phyloP scores from a whole-genome alignment of 2,797 vertebrate genomes.

The Philypnodon macrostomus region DNA sequence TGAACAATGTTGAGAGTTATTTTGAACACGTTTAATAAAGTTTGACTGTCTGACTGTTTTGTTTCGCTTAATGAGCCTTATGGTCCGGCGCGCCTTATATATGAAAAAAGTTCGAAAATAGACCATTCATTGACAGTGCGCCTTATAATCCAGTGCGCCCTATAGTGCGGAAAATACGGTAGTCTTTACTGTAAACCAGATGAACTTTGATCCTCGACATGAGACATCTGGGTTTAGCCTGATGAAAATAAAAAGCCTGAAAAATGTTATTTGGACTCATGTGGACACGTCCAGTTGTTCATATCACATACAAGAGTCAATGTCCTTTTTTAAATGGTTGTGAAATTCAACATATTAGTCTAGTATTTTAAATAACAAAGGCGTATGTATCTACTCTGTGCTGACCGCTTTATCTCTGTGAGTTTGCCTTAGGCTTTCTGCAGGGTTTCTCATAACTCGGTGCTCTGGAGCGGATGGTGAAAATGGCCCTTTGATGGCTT shows the following conservation, averaged over 20 bases:
- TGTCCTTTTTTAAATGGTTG: slow-evolving; percentile 1
- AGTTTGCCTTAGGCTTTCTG: slow-evolving; percentile 21
- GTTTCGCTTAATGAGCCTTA: too few relatives aligned
- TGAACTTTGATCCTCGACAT: slow-evolving; percentile 21
- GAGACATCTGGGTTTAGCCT: slow-evolving; percentile 1
- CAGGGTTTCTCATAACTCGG: slow-evolving; percentile 22
- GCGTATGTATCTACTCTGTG: slow-evolving; percentile 22
- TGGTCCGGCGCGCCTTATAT: too few relatives aligned
- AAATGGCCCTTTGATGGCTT: slow-evolving; percentile 24
- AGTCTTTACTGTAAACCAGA: slow-evolving; percentile 26
- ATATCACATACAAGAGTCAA: neutral
- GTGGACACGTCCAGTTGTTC: too few relatives aligned
- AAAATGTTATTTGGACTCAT: too few relatives aligned
- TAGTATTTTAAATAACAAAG: slow-evolving; percentile 10
- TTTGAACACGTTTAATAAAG: too few relatives aligned
- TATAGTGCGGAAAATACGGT: too few relatives aligned
- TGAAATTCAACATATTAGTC: slow-evolving; percentile 1
- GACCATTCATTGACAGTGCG: too few relatives aligned
- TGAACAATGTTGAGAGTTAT: too few relatives aligned
- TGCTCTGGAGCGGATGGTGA: slow-evolving; percentile 16
- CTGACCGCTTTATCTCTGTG: neutral
- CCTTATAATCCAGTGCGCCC: too few relatives aligned
- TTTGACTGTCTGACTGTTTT: too few relatives aligned
- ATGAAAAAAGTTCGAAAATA: too few relatives aligned
- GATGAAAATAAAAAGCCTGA: neutral